A percentile compares a stretch with the other conserved stretches of the same genome.
Evolutionary conservation across 2,888 invertebrate genomes (phyloP).

Genomic region (Epicampocera succincta): DNA sequence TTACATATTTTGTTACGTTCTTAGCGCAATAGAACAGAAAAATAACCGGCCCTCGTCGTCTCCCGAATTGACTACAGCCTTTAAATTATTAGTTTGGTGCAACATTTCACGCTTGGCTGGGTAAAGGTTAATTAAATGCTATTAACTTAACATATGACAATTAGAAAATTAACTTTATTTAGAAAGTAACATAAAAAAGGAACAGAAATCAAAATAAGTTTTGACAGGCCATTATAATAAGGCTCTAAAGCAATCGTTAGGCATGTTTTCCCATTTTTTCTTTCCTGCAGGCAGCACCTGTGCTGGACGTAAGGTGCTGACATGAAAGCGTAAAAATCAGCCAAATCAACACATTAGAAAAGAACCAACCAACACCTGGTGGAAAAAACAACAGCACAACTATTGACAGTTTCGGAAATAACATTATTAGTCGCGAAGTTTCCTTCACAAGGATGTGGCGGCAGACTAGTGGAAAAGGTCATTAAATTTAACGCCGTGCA

Average conservation of each 20-base stretch:
- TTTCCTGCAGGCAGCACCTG: slow-evolving; percentile 49
- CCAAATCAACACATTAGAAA: slow-evolving; percentile 38
- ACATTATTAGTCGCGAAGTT: slow-evolving; percentile 61
- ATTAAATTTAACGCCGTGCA: slow-evolving; percentile 66
- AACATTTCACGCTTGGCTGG: neutral
- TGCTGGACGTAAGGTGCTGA: slow-evolving; percentile 58
- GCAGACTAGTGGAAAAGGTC: slow-evolving; percentile 61
- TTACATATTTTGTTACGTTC: no score
- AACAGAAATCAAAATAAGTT: slow-evolving; percentile 46
- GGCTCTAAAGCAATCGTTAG: slow-evolving; percentile 42
- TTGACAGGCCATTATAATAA: slow-evolving; percentile 61
- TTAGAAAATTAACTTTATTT: slow-evolving; percentile 59
- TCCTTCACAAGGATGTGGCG: slow-evolving; percentile 21
- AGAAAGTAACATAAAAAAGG: slow-evolving; percentile 25
- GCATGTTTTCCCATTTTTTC: neutral
- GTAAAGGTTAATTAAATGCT: slow-evolving; percentile 59
- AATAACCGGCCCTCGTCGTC: no score
- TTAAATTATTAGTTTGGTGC: no score
- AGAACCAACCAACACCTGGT: slow-evolving; percentile 49
- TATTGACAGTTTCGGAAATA: slow-evolving; percentile 65
- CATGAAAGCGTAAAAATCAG: slow-evolving; percentile 66
- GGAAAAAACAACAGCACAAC: slow-evolving; percentile 27
- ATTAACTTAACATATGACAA: slow-evolving; percentile 60
- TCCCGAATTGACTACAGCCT: no score
- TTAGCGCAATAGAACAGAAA: no score